phyloP scores from a whole-genome alignment of 1,140 invertebrate genomes.

The Heterodera schachtii region DNA sequence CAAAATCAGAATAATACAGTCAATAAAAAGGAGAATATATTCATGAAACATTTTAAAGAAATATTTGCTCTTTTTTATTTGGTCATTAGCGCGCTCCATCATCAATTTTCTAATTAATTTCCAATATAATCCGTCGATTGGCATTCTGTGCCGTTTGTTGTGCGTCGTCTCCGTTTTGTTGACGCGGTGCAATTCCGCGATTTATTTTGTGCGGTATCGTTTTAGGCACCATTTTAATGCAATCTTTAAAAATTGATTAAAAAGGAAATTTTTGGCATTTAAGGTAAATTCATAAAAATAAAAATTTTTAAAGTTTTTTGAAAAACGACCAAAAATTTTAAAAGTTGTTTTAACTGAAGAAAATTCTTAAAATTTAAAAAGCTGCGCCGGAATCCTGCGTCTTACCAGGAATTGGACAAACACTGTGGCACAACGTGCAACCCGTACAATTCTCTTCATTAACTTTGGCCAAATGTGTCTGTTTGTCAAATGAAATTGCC shows the following conservation, averaged over 20 bases:
- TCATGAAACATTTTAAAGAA: background rate
- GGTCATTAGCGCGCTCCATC: no score
- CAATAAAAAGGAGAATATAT: background rate
- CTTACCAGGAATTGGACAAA: constrained; percentile 14
- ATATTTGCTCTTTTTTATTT: background rate
- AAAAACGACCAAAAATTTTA: no score
- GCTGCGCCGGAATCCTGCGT: background rate
- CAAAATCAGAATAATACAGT: background rate
- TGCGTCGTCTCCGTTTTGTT: background rate
- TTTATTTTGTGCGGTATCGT: constrained; percentile 67
- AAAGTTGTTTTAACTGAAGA: no score
- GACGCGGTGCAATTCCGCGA: constrained; percentile 64
- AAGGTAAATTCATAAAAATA: background rate
- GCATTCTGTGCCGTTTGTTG: background rate
- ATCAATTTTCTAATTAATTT: background rate
- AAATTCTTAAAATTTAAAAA: background rate
- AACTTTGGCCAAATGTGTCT: constrained; percentile 86
- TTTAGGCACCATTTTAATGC: constrained; percentile 78
- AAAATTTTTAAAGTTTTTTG: no score
- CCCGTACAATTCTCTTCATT: constrained; percentile 92
- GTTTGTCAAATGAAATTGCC: constrained; percentile 84
- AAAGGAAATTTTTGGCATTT: constrained; percentile 3
- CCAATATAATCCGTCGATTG: background rate
- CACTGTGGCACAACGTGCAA: constrained; percentile 64
- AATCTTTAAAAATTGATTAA: constrained; percentile 72